Conservation (phyloP, 2,797 vertebrate species). For the Tenualosa thibaudeaui region DNA sequence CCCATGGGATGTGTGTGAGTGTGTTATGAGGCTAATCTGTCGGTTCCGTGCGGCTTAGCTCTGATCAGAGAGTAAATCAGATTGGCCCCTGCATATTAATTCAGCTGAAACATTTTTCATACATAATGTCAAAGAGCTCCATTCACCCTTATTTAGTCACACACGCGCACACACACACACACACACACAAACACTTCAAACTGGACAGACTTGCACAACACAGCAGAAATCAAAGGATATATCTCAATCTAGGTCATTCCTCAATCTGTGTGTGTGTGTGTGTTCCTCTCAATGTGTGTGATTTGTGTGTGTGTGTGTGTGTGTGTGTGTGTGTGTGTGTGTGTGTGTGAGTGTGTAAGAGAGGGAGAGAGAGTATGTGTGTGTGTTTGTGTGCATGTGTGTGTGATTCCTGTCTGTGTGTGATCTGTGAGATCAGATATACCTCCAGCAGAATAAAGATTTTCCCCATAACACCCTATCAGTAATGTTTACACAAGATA, state of each 20-base stretch:
- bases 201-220: neutral
- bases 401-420: neutral
- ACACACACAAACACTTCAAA: neutral
- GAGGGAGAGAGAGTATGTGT: neutral
- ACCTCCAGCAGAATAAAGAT: neutral
- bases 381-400: neutral
- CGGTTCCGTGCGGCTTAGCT: neutral
- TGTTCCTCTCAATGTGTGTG: neutral
- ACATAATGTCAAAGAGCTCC: neutral
- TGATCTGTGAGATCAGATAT: neutral
- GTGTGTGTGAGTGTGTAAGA: neutral
- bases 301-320: neutral
- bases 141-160: neutral
- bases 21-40: neutral
- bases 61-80: conserved; percentile 2
- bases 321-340: neutral
- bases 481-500: conserved; percentile 31
- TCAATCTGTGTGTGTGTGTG: neutral
- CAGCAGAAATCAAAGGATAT: neutral
- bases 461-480: conserved; percentile 13
- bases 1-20: neutral
- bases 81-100: conserved; percentile 1
- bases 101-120: neutral
- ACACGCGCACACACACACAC: neutral
- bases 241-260: neutral